Percentiles rank a stretch among this genome's conserved stretches.
Evolutionary conservation across 2,797 vertebrate species (phyloP).

Genomic region (Morelia viridis): DNA sequence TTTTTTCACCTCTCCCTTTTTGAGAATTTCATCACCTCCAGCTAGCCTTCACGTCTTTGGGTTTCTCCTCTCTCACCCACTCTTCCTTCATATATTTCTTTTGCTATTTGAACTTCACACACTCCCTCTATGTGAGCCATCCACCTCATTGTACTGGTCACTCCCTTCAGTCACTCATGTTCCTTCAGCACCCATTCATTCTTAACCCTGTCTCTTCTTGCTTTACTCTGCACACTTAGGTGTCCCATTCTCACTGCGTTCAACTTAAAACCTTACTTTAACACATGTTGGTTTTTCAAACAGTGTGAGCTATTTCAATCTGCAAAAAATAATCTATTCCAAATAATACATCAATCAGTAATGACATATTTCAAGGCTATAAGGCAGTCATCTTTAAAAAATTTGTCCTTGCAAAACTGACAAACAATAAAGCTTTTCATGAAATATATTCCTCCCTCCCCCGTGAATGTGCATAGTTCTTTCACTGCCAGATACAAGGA

Average conservation of each 20-base stretch:
- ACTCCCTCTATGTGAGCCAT: no score
- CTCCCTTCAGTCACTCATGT: background rate
- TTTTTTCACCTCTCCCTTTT: no score
- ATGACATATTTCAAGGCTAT: slow-evolving; percentile 20
- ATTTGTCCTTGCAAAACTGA: background rate
- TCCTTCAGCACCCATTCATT: background rate
- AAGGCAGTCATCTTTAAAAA: slow-evolving; percentile 9
- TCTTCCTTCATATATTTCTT: no score
- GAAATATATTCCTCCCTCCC: background rate
- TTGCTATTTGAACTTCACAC: no score
- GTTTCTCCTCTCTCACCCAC: no score
- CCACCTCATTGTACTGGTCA: background rate
- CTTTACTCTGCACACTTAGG: background rate
- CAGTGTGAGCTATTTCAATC: background rate
- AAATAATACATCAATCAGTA: background rate
- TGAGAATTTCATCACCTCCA: no score
- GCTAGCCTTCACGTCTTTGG: no score
- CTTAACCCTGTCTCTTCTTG: background rate
- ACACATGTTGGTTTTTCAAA: background rate
- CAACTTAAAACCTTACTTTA: background rate
- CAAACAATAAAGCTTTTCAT: background rate
- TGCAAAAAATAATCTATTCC: slow-evolving; percentile 1
- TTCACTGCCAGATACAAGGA: background rate
- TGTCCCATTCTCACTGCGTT: background rate
- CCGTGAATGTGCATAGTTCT: background rate